These are phyloP conservation scores for Grantiella picta DNA, from an alignment of 2,113 vertebrate species.

Conservation along the genomic window DNA sequence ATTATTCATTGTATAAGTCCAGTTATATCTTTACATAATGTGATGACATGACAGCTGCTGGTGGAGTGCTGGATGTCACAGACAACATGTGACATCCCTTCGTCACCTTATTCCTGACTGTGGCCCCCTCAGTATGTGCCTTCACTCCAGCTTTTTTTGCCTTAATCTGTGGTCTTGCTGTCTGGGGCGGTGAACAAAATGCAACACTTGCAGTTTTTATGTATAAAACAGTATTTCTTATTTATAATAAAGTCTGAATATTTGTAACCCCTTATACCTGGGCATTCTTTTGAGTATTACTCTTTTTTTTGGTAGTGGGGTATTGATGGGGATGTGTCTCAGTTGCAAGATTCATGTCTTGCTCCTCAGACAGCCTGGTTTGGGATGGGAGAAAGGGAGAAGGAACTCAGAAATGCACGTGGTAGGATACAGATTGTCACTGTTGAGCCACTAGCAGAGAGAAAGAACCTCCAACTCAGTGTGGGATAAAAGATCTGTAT, in stretches of 20 bases:
- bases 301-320: neutral
- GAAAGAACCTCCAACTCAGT: too few relatives aligned
- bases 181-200: conserved; percentile 73
- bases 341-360: neutral
- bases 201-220: conserved; percentile 83
- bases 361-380: neutral
- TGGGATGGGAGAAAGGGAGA: neutral
- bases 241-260: conserved; percentile 95
- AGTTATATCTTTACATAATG: conserved; percentile 63
- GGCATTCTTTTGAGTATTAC: conserved; percentile 60
- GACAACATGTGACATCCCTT: neutral
- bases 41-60: conserved; percentile 50
- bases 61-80: conserved; percentile 39
- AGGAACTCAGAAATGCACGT: neutral
- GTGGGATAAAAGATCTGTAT: too few relatives aligned
- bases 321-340: neutral
- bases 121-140: conserved; percentile 66
- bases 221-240: conserved; percentile 97
- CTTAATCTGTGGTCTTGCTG: conserved; percentile 73
- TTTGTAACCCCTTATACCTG: conserved; percentile 81
- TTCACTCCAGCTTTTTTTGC: conserved; percentile 69
- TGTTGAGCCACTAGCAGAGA: too few relatives aligned
- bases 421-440: neutral
- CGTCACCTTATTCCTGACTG: conserved; percentile 37
- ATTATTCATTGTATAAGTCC: conserved; percentile 70